A percentile compares a stretch with the other conserved stretches of the same genome.
These are phyloP conservation scores for Odontothrips loti DNA, from an alignment of 2,888 invertebrate species.

Conservation along the genomic window DNA sequence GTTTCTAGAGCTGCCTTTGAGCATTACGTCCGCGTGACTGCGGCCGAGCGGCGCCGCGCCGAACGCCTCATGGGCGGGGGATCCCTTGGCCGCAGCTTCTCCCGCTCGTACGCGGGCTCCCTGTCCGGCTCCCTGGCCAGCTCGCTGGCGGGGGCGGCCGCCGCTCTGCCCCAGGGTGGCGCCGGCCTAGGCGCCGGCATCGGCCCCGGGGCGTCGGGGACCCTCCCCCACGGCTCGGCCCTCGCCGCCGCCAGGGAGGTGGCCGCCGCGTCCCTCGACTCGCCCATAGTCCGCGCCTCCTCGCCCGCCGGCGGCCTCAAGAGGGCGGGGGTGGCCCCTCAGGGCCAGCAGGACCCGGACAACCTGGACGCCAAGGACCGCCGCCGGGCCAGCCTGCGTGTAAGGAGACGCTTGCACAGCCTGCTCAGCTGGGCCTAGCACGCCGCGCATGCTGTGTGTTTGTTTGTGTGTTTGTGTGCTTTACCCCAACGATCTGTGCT, in stretches of 20 bases:
- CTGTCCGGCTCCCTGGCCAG: slow-evolving; percentile 46
- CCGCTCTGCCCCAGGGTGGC: slow-evolving; percentile 30
- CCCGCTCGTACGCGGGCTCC: slow-evolving; percentile 59
- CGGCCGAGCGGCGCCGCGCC: slow-evolving; percentile 46
- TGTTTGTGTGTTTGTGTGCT: too few species aligned
- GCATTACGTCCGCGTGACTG: slow-evolving; percentile 54
- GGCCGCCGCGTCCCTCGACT: slow-evolving; percentile 6
- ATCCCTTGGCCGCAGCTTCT: slow-evolving; percentile 62
- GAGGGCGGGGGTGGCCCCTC: neutral
- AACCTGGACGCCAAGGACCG: slow-evolving; percentile 48
- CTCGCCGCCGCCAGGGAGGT: slow-evolving; percentile 11
- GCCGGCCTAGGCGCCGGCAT: slow-evolving; percentile 32
- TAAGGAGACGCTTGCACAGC: slow-evolving; percentile 44
- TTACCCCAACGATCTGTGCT: too few species aligned
- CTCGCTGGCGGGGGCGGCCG: slow-evolving; percentile 45
- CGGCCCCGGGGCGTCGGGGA: slow-evolving; percentile 37
- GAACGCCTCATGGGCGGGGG: slow-evolving; percentile 62
- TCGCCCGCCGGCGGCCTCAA: slow-evolving; percentile 41
- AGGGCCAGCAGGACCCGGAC: slow-evolving; percentile 13
- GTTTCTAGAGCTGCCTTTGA: slow-evolving; percentile 50
- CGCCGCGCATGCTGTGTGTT: neutral
- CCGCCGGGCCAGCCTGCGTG: slow-evolving; percentile 57
- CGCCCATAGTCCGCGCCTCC: slow-evolving; percentile 36
- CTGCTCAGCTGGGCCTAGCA: slow-evolving; percentile 2
- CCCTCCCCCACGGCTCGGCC: slow-evolving; percentile 22